Conservation (phyloP, 1,140 invertebrate genomes). For the Drosophila paulistorum region DNA sequence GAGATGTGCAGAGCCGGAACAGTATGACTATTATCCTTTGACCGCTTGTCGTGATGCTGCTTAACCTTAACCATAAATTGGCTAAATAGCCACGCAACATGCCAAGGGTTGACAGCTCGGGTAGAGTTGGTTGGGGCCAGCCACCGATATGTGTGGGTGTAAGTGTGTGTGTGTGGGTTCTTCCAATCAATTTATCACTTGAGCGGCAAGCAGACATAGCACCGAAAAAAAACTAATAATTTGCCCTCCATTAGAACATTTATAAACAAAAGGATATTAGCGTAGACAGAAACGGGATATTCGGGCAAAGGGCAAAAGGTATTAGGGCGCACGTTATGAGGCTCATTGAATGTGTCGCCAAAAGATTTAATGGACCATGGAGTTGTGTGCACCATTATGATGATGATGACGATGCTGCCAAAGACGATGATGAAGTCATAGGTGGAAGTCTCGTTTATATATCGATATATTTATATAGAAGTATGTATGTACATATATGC, state of each 20-base stretch:
- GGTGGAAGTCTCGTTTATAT: constrained; percentile 61
- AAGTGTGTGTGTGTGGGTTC: constrained; percentile 24
- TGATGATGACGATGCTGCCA: constrained; percentile 20
- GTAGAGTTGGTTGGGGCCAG: constrained; percentile 45
- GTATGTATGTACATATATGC: constrained; percentile 4
- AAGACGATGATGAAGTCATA: constrained; percentile 30
- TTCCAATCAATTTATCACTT: constrained; percentile 81
- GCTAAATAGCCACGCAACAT: constrained; percentile 68
- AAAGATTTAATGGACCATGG: constrained; percentile 78
- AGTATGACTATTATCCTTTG: constrained; percentile 78
- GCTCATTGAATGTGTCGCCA: constrained; percentile 79
- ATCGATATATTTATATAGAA: constrained; percentile 47
- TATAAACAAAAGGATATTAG: constrained; percentile 82
- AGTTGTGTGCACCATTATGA: constrained; percentile 13
- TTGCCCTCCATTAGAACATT: constrained; percentile 76
- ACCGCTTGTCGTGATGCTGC: constrained; percentile 50
- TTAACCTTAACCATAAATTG: constrained; percentile 78
- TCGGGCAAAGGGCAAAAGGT: constrained; percentile 37
- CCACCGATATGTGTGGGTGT: constrained; percentile 24
- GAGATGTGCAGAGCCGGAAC: constrained; percentile 43
- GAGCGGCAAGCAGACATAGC: constrained; percentile 64
- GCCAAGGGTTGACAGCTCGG: constrained; percentile 68
- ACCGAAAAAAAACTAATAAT: constrained; percentile 65
- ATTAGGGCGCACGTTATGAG: constrained; percentile 76
- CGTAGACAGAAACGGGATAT: constrained; percentile 9